Evolutionary conservation across 2,888 invertebrate genomes (phyloP), one percentile per base, ranked within the genome.

Genomic region (Hypsopygia costalis): DNA sequence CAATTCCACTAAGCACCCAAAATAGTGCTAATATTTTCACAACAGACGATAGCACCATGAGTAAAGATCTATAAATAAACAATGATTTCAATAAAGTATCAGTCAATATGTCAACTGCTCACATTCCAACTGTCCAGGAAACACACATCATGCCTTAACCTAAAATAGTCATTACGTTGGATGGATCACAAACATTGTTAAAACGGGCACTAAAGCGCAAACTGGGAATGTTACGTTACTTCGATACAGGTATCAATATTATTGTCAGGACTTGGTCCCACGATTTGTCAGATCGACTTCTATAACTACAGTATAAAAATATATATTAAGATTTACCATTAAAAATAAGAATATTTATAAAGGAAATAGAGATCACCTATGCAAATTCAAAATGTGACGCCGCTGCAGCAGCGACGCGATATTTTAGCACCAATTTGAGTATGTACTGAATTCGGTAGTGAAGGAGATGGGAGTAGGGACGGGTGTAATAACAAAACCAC

Each of bases 101-200:
- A 68, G 68, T 62, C 72, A 64, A 73, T 55, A 52, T 11, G 12
- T 12, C 30, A 29, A 52, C 53, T 47, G 36, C 28, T 50, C 44
- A 51, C 52, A 54, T 54, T 67, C 69, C 66, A 71, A 60, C 66
- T 62, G 61, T 51, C 69, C 69, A 51, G 40, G 47, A 77, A 72
- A 80, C 85, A 86, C 83, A 81, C 80, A 73, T 66, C 81, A 86
- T 88, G 87, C 87, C 80, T 81, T 82, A 85, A 58, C 57, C 64
- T 80, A 81, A 69, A 61, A 63, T 62, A 77, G 62, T 71, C 72
- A 75, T 73, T 78, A 78, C 69, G 67, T 73, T 81, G 81, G 81
- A 87, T 86, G 81, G 86, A 85, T 82, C 86, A 86, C 87, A 86
- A 85, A 82, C 82, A 81, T 68, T 81, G 81, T 86, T 85, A 81